phyloP scores from a whole-genome alignment of 2,888 invertebrate genomes.

The Apodemia duryi region DNA sequence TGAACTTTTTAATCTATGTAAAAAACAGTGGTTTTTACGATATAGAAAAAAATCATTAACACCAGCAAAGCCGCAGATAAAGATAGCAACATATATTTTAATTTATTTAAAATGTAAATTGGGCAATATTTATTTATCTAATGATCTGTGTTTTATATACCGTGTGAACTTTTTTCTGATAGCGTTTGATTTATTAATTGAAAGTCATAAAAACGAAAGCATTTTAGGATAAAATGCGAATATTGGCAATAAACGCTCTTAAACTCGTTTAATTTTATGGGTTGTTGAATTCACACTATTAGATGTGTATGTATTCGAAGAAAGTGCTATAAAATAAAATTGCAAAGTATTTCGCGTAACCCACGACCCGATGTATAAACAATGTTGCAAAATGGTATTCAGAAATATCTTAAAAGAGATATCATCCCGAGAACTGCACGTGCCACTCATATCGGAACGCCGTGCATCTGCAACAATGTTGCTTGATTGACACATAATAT shows the following conservation, averaged over 20 bases:
- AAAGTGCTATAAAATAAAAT: conserved; percentile 8
- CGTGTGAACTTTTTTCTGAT: not conserved
- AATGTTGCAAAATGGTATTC: conserved; percentile 11
- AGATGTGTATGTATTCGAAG: conserved; percentile 3
- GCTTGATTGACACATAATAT: conserved; percentile 16
- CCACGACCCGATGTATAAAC: not conserved
- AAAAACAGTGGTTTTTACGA: too few relatives aligned
- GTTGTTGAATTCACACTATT: conserved; percentile 3
- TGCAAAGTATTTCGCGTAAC: not conserved
- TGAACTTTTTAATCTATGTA: too few relatives aligned
- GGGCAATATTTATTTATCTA: too few relatives aligned
- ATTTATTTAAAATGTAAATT: too few relatives aligned
- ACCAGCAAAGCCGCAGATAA: too few relatives aligned
- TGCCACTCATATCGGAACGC: conserved; percentile 9
- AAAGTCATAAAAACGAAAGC: conserved; percentile 2
- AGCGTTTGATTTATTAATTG: conserved; percentile 11
- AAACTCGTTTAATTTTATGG: conserved; percentile 8
- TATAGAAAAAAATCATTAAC: too few relatives aligned
- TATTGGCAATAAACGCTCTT: not conserved
- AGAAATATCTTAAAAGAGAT: conserved; percentile 8
- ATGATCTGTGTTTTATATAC: not conserved
- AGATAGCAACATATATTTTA: too few relatives aligned
- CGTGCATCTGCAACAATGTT: conserved; percentile 16
- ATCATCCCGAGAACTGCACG: conserved; percentile 8
- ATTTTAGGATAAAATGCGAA: not conserved